phyloP scores from a whole-genome alignment of 1,140 invertebrate genomes.

The Diuraphis noxia region DNA sequence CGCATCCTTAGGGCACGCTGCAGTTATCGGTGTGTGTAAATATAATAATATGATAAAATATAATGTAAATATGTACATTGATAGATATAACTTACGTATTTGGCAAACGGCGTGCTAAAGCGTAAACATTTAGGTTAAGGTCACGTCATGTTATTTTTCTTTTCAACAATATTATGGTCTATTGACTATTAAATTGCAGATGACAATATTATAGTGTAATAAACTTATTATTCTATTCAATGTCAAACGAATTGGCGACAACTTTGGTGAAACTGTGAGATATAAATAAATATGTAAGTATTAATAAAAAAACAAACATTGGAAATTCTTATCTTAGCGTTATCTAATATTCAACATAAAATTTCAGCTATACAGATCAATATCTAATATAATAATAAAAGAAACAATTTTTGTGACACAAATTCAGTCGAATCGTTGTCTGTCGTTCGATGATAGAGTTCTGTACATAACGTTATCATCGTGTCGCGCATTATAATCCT shows the following conservation, averaged over 20 bases:
- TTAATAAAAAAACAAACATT: no score
- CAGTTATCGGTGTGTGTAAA: not conserved
- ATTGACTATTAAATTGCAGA: no score
- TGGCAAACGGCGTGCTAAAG: not conserved
- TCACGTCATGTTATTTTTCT: not conserved
- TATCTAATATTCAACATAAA: no score
- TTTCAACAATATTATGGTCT: not conserved
- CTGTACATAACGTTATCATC: not conserved
- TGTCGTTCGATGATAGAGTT: not conserved
- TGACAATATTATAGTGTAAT: no score
- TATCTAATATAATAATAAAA: not conserved
- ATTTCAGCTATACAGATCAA: not conserved
- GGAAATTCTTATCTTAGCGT: no score
- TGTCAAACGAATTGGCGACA: no score
- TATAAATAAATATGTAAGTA: no score
- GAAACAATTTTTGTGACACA: not conserved
- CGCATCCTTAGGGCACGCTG: conserved; percentile 21
- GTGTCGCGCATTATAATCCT: not conserved
- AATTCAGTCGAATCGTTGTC: not conserved
- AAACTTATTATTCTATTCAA: no score
- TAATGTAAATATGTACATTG: not conserved
- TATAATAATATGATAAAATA: not conserved
- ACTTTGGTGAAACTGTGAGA: no score
- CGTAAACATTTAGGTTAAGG: conserved; percentile 14
- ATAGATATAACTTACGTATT: not conserved